phyloP scores from a whole-genome alignment of 2,113 vertebrate species.

The Gopherus flavomarginatus region DNA sequence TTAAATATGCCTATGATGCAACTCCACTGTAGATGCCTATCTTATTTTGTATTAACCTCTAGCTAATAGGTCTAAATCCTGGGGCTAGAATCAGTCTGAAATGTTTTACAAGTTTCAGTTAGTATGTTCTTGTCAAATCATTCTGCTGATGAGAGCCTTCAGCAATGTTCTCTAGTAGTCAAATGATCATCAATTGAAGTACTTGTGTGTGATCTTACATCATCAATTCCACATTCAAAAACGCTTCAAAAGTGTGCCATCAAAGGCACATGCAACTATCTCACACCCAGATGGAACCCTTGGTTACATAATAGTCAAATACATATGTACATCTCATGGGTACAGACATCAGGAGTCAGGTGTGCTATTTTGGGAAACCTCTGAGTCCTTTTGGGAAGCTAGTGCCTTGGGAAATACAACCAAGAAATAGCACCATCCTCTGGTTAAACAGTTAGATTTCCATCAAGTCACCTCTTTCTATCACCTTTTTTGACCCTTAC shows the following conservation, averaged over 20 bases:
- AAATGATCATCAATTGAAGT: not conserved
- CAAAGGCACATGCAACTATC: not conserved
- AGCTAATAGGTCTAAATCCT: not conserved
- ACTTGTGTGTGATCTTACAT: not conserved
- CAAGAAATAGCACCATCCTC: not conserved
- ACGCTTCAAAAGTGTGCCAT: not conserved
- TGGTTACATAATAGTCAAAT: not conserved
- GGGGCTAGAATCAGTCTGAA: not conserved
- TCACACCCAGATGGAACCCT: rapidly evolving
- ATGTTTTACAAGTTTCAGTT: not conserved
- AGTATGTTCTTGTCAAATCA: not conserved
- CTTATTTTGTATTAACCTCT: not conserved
- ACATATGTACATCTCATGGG: not conserved
- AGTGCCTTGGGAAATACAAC: not conserved
- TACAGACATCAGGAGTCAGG: not conserved
- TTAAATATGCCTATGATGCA: too few species aligned
- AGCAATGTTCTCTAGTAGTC: not conserved
- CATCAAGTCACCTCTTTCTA: not conserved
- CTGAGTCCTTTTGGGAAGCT: not conserved
- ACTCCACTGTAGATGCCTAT: not conserved
- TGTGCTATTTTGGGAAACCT: not conserved
- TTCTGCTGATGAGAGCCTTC: not conserved
- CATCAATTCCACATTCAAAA: not conserved
- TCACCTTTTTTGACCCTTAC: not conserved
- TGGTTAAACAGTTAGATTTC: not conserved